phyloP scores from a whole-genome alignment of 37 sponge, comb jelly and placozoan genomes.

The Geodia barretti region DNA sequence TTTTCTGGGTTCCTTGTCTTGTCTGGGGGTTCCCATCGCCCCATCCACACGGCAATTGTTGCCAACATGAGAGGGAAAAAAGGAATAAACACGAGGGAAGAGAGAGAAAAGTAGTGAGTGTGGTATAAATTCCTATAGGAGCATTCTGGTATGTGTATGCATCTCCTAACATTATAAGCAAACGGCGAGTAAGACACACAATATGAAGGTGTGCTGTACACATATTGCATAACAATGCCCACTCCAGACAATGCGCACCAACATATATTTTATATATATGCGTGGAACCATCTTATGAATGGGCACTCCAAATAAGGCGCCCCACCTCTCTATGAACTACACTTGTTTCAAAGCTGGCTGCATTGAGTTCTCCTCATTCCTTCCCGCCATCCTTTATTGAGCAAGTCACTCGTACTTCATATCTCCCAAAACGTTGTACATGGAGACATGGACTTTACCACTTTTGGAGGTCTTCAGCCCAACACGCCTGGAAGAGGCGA shows the following conservation, averaged over 20 bases:
- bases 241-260: no score
- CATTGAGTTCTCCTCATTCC: conserved; percentile 61
- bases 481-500: conserved; percentile 62
- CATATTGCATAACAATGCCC: no score
- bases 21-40: conserved; percentile 50
- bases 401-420: conserved; percentile 64
- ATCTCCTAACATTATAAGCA: not conserved
- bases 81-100: not conserved
- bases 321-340: no score
- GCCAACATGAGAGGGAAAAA: not conserved
- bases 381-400: conserved; percentile 86
- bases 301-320: no score
- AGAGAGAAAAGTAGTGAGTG: not conserved
- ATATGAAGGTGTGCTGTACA: no score
- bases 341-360: not conserved
- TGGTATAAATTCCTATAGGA: no score
- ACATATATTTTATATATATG: no score
- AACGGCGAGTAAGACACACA: not conserved
- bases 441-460: conserved; percentile 96
- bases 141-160: not conserved
- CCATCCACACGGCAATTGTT: conserved; percentile 69
- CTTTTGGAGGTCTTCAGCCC: conserved; percentile 93
- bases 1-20: conserved; percentile 68
- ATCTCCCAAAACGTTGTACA: conserved; percentile 85
- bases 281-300: no score